These are phyloP conservation scores for Pogonophryne albipinna DNA, from an alignment of 2,797 vertebrate species.

Conservation along the genomic window DNA sequence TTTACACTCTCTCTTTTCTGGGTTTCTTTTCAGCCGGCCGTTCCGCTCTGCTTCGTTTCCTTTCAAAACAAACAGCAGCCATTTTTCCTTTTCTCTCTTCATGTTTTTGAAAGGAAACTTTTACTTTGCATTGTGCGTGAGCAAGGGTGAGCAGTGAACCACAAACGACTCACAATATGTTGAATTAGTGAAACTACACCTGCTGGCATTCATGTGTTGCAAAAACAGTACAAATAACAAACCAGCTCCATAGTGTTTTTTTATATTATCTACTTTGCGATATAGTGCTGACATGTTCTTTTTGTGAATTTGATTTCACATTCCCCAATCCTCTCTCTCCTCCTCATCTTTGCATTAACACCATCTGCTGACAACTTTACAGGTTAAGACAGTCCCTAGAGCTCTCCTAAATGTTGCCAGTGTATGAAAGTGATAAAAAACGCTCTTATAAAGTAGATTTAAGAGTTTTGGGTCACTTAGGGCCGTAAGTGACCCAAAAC, in stretches of 20 bases:
- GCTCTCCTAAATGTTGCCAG: not conserved
- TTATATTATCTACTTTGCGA: not conserved
- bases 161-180: conserved; percentile 59
- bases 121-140: conserved; percentile 11
- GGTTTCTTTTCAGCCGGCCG: conserved; percentile 54
- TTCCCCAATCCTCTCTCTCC: not conserved
- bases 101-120: conserved; percentile 54
- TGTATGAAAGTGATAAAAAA: not conserved
- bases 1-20: conserved; percentile 57
- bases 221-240: not conserved
- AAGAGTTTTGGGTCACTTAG: not conserved
- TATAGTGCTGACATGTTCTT: not conserved
- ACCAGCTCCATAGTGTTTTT: not conserved
- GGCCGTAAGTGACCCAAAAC: too few relatives aligned
- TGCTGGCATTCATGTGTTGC: conserved; percentile 39
- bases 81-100: conserved; percentile 45
- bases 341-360: not conserved
- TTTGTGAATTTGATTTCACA: not conserved
- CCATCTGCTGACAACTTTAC: not conserved
- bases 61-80: conserved; percentile 71
- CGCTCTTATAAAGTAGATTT: not conserved
- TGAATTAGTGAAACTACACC: conserved; percentile 60
- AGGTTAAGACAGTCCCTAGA: not conserved
- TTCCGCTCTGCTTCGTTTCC: conserved; percentile 70
- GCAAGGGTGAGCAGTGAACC: conserved; percentile 48